Evolutionary conservation across 2,888 invertebrate species (phyloP), one percentile per base, ranked within the genome.

Genomic region (Mellilla xanthometata): DNA sequence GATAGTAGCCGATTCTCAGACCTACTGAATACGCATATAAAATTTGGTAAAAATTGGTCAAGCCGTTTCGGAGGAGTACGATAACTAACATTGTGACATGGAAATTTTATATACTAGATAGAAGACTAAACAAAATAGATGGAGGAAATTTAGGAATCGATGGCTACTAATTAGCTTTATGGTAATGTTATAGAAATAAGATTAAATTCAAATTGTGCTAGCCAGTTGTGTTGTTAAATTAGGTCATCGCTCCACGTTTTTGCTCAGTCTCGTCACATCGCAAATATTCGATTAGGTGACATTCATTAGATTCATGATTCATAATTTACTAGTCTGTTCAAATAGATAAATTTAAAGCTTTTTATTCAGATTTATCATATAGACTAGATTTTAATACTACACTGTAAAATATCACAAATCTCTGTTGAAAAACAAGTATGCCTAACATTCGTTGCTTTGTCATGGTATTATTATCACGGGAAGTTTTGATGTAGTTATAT

Each of bases 161-260:
- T 26, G 12, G 22, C 26, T n/a, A 24, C 12, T 35, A 40, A 40
- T 46, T 39, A 22, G 2, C 34, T 34, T 35, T 30, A 23, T 12
- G 31, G 26, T 26, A 45, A 40, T 19, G 31, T 28, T 26, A 45
- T 43, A 27, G 36, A 36, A 31, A 12, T 7, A 10, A 31, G 7
- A 36, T 43, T 27, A 13, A 36, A 36, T 31, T 31, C 22, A 32
- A 46, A 46, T 49, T 23, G 31, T 48, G 28, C 42, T 42, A 52
- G 47, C 54, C 48, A 54, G 62, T 60, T 57, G 49, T 34, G 38
- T 35, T 52, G 48, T 31, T 57, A 34, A 62, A 58, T 54, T 65
- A 54, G 63, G 56, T 39, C 67, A 62, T 49, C 57, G 49, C 3
- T 24, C 53, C 50, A 32, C 57, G 61, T 62, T 62, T 48, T 31